Percentiles rank a stretch among this genome's conserved stretches.
Conservation (phyloP, 1,140 invertebrate genomes). For the Caenorhabditis brenneri region DNA sequence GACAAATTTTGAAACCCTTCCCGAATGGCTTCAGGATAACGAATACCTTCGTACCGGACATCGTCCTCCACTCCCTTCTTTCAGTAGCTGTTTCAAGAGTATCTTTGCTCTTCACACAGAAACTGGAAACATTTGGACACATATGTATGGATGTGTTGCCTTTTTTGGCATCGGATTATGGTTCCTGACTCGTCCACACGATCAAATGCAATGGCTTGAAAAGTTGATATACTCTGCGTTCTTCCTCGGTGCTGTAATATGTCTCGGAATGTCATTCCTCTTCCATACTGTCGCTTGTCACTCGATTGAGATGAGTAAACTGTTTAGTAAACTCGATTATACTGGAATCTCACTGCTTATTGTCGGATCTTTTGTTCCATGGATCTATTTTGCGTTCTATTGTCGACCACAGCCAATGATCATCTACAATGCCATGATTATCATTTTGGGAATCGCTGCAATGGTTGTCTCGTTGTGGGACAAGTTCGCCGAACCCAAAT, state of each 20-base stretch:
- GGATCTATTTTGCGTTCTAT: conserved; percentile 99
- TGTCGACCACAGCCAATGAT: conserved; percentile 76
- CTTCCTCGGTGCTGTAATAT: conserved; percentile 93
- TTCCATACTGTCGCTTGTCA: conserved; percentile 99
- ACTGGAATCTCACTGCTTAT: conserved; percentile 96
- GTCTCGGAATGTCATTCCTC: conserved; percentile 92
- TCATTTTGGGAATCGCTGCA: conserved; percentile 86
- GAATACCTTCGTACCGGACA: conserved; percentile 91
- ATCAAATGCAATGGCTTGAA: conserved; percentile 75
- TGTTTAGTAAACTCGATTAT: conserved; percentile 98
- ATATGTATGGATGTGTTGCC: conserved; percentile 83
- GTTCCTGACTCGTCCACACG: conserved; percentile 80
- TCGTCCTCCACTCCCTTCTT: conserved; percentile 91
- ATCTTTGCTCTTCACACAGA: conserved; percentile 86
- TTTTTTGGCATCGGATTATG: conserved; percentile 83
- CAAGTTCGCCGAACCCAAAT: conserved; percentile 87
- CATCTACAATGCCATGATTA: conserved; percentile 76
- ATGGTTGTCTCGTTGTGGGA: conserved; percentile 97
- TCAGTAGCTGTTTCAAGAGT: conserved; percentile 92
- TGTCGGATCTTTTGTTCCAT: conserved; percentile 98
- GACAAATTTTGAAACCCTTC: conserved; percentile 75
- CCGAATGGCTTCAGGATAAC: conserved; percentile 96
- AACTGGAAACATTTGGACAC: conserved; percentile 99
- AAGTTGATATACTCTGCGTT: conserved; percentile 79
- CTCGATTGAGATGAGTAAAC: conserved; percentile 88